These are phyloP conservation scores for Cepaea hortensis DNA, from an alignment of 2,888 invertebrate genomes.

Conservation along the genomic window DNA sequence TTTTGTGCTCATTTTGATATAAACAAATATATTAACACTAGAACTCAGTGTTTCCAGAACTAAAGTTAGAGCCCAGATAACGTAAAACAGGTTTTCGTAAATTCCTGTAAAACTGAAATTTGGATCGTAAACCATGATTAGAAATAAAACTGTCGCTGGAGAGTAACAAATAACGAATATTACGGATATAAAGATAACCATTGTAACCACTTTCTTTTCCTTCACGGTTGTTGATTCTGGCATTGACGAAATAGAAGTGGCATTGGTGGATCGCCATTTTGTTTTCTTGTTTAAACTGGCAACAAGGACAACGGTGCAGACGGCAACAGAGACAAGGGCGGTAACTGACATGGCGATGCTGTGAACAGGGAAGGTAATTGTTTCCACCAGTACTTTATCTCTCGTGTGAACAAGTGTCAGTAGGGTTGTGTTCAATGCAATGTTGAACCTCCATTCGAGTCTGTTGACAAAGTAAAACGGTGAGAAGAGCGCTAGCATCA, in stretches of 20 bases:
- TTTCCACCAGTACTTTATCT: not conserved
- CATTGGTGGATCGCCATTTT: not conserved
- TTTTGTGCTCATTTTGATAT: too few relatives aligned
- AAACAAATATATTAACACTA: too few relatives aligned
- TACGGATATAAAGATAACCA: not conserved
- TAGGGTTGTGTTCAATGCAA: not conserved
- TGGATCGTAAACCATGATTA: too few relatives aligned
- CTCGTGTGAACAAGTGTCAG: not conserved
- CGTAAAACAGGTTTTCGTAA: too few relatives aligned
- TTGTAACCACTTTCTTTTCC: not conserved
- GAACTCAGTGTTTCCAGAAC: too few relatives aligned
- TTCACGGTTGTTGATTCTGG: not conserved
- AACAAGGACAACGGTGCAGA: not conserved
- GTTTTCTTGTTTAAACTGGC: not conserved
- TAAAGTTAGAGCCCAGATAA: too few relatives aligned
- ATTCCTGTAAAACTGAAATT: too few relatives aligned
- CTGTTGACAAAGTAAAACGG: conserved; percentile 17
- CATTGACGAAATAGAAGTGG: not conserved
- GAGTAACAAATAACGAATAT: too few relatives aligned
- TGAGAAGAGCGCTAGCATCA: not conserved
- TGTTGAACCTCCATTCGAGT: not conserved
- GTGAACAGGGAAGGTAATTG: not conserved
- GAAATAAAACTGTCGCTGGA: too few relatives aligned
- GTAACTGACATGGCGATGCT: not conserved
- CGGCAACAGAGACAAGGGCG: not conserved